Conservation (phyloP, 35 echinoderm and acorn worm species). For the Diadema setosum region DNA sequence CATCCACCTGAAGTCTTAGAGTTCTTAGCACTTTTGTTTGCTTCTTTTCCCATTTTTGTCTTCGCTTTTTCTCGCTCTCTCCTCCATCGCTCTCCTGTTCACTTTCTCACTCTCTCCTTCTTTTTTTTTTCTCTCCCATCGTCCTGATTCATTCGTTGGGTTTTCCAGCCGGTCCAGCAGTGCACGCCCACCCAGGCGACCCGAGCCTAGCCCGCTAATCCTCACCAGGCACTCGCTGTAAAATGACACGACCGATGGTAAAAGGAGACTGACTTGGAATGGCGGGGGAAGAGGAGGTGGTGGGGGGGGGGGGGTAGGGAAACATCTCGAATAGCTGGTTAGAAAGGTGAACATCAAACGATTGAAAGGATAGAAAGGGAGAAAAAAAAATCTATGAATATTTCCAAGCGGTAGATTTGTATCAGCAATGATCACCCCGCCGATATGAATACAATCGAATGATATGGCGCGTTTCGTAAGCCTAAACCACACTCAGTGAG, state of each 20-base stretch:
- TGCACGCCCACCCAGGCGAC: not conserved
- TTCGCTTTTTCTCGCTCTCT: not conserved
- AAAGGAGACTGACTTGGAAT: not conserved
- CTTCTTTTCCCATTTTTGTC: not conserved
- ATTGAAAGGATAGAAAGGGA: too few species aligned
- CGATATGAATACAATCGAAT: too few species aligned
- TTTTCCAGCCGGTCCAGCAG: not conserved
- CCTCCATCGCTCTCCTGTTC: not conserved
- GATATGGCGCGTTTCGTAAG: too few species aligned
- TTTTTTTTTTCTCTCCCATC: not conserved
- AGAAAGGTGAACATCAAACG: too few species aligned
- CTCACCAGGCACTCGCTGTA: not conserved
- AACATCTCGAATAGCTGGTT: too few species aligned
- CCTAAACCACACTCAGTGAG: too few species aligned
- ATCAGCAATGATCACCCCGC: too few species aligned
- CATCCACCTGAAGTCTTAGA: not conserved
- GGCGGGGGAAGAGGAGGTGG: not conserved
- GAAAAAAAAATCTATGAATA: too few species aligned
- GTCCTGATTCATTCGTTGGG: not conserved
- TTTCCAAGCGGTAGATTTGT: too few species aligned
- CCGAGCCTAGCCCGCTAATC: conserved; percentile 7
- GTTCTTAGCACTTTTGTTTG: conserved; percentile 7
- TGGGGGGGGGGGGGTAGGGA: not conserved
- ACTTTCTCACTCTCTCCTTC: not conserved
- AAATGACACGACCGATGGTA: not conserved